Evolutionary conservation across 2,888 invertebrate species (phyloP).

Genomic region (Apamea crenata): DNA sequence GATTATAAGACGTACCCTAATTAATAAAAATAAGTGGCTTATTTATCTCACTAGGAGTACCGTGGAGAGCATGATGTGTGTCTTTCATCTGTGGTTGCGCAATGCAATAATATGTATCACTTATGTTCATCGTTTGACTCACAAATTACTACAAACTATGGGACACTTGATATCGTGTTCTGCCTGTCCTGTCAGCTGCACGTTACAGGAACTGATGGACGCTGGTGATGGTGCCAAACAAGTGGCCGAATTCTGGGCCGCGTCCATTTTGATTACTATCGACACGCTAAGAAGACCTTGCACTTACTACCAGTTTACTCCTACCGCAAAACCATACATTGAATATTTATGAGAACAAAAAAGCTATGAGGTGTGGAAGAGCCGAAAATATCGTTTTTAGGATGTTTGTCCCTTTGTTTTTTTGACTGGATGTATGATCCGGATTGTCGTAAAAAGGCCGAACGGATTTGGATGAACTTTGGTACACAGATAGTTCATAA

Average conservation of each 20-base stretch:
- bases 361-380: not conserved
- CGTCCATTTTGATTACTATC: too few relatives aligned
- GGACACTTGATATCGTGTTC: too few relatives aligned
- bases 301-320: not conserved
- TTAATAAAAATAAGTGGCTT: conserved; percentile 27
- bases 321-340: not conserved
- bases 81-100: not conserved
- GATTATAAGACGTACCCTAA: not conserved
- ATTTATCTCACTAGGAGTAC: not conserved
- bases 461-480: not conserved
- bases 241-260: too few relatives aligned
- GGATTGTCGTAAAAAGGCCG: not conserved
- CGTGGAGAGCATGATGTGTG: too few relatives aligned
- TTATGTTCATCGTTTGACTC: not conserved
- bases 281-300: too few relatives aligned
- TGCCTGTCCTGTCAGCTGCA: too few relatives aligned
- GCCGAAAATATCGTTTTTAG: not conserved
- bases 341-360: not conserved
- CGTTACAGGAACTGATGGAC: too few relatives aligned
- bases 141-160: too few relatives aligned
- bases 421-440: not conserved
- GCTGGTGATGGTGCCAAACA: too few relatives aligned
- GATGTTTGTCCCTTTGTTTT: not conserved
- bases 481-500: not conserved
- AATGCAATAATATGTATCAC: not conserved